Conservation (phyloP, 1,140 invertebrate species). For the Cherax quadricarinatus region DNA sequence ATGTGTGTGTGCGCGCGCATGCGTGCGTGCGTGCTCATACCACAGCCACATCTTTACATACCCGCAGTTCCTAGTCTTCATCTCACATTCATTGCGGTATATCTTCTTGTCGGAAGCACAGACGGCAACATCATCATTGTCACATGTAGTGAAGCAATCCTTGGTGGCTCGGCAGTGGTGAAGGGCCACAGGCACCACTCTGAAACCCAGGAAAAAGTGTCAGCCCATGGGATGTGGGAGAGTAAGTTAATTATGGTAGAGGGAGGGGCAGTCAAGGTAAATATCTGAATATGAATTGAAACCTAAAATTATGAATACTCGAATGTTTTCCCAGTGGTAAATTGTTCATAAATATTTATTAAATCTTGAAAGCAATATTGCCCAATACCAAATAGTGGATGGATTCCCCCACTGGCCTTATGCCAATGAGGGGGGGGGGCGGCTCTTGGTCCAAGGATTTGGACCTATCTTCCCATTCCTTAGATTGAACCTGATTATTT, state of each 20-base stretch:
- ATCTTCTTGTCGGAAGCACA: constrained; percentile 95
- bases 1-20: too few species aligned
- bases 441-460: too few species aligned
- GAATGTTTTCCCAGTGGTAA: neutral
- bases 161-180: constrained; percentile 93
- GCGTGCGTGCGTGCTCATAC: too few species aligned
- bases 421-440: too few species aligned
- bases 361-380: too few species aligned
- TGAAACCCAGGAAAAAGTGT: constrained; percentile 48
- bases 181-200: constrained; percentile 86
- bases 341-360: too few species aligned
- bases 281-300: too few species aligned
- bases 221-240: neutral
- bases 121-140: constrained; percentile 88
- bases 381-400: too few species aligned
- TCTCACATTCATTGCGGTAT: constrained; percentile 94
- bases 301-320: neutral
- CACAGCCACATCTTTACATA: too few species aligned
- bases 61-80: constrained; percentile 94
- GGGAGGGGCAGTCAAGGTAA: neutral
- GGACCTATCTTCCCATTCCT: too few species aligned
- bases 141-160: constrained; percentile 92
- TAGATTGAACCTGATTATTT: too few species aligned
- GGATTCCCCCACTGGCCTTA: too few species aligned
- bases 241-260: neutral